Base-by-base conservation (phyloP, 2,888 invertebrate genomes). In the Andrena bucephala region DNA sequence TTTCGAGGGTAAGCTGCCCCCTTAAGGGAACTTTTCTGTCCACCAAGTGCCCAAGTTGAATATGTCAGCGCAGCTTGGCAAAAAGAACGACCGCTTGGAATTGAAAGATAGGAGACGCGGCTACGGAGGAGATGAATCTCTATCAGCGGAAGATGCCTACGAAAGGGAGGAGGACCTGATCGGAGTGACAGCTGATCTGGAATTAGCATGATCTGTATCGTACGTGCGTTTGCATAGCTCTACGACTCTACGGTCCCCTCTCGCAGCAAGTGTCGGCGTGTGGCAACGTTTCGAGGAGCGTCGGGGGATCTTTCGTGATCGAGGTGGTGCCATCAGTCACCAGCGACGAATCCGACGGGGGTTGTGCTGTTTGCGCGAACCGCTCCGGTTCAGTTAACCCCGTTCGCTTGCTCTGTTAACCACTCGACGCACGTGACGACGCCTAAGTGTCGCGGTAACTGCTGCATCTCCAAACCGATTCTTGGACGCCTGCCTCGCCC, bases 311-410 rank as follows among this genome's bases (percentile, higher is more conserved):
- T 29, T 74, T 82, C 86, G 91, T 92, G 93, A 93, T 93, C 90
- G 92, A 93, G 87, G 91, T 92, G 91, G 86, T 90, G 90, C 89
- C 93, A 93, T 93, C 92, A 93, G 91, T 93, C 92, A 93, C 87
- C 78, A n/a, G 79, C 70, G 89, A 87, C 85, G 90, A 90, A 89
- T 91, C 88, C 86, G 85, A 72, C 77, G 65, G 79, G 68, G 78
- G 89, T 89, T 89, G 87, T 77, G 77, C 85, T 90, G 89, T 90
- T 90, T 89, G 89, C 87, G 85, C 88, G 85, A 86, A 89, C 89
- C 57, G 88, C 87, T 89, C 89, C 88, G 89, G 89, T 42, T 91
- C 86, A 85, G 86, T 87, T 83, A 82, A 88, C 83, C 85, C 83
- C 79, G 66, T 73, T 79, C 73, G 31, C 54, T 50, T 76, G 84